Base-by-base conservation (phyloP, 2,797 vertebrate genomes). In the Coregonus suidteri region DNA sequence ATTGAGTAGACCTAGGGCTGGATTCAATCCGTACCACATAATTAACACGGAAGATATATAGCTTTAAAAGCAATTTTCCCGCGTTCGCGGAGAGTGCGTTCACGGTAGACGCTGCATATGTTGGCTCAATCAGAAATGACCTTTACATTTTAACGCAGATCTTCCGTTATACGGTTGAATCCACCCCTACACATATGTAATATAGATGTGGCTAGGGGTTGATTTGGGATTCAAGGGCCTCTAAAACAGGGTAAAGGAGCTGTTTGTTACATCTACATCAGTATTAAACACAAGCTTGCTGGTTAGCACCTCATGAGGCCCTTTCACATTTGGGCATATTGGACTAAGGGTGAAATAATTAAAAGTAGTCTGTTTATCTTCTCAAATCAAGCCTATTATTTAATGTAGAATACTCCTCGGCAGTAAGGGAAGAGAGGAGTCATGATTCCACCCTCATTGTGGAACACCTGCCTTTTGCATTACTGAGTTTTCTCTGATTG, bases 221-320 rank as follows among this genome's bases (percentile, higher is more conserved):
- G 54, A n/a, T 59, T 59, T 59, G 54, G 18, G n/a, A 25, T 25
- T 62, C 59, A 25, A 4, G n/a, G n/a, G 71, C 25, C 9, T 73
- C 52, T 54, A 51, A 30, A 6, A 72, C 25, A 34, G 14, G 30
- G 30, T n/a, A 56, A 16, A 9, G 25, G 30, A 72, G 4, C 14
- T 47, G 7, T 47, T 16, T 15, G 59, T 37, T 53, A 25, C 41
- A 54, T 54, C 51, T 52, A 66, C 41, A 47, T 84, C 83, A 80
- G 83, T 86, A 84, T 84, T 86, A 82, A n/a, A 69, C 70, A 35
- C 64, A 78, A 31, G 54, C 25, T 76, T 66, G 78, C 65, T 76
- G 82, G 70, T 59, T 71, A 47, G 41, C 41, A 47, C 41, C 41
- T 47, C 41, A 47, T 47, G 9, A 11, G 41, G 41, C 41, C 41